Base-by-base conservation (phyloP, 2,797 vertebrate species). In the Fistularia tabacaria region DNA sequence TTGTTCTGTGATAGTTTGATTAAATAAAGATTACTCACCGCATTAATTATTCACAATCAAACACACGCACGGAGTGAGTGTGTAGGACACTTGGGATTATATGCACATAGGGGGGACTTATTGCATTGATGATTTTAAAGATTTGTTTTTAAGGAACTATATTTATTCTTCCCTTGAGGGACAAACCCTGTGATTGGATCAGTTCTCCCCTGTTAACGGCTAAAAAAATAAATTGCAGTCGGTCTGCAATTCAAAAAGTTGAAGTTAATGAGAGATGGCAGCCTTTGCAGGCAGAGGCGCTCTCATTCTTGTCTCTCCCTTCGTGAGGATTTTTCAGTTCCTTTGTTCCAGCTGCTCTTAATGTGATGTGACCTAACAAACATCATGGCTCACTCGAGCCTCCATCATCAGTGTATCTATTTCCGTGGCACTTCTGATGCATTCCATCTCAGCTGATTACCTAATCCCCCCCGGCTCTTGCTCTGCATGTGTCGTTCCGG, bases 1-100 rank as follows among this genome's bases (percentile, higher is more conserved):
- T 40, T 40, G 1, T 8, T 40, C 8, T 40, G 85, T 86, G 83
- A n/a, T n/a, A 66, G 80, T 77, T 79, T 81, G 81, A 89, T 90
- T 88, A 85, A 87, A 89, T 87, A 88, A 85, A 88, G 83, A 88
- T 90, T 86, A 86, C 72, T 57, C 60, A 62, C 49, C 59, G 25
- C 25, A 25, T 25, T 25, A 25, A 25, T 3, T 25, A 25, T 25
- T 25, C 25, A 25, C 25, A 25, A 25, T 25, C 25, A 25, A 25
- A 25, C 25, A 25, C 25, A 25, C 25, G 25, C 25, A 5, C 25
- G 25, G 25, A 25, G 25, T 10, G 50, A 6, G 11, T 6, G 7
- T 14, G 48, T 36, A 10, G 36, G 49, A 38, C 38, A 13, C 8
- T 50, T 38, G 37, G 13, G 49, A 13, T 38, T 13, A 7, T 36